phyloP scores from a whole-genome alignment of 2,797 vertebrate genomes.

The Ctenopoma multispine region DNA sequence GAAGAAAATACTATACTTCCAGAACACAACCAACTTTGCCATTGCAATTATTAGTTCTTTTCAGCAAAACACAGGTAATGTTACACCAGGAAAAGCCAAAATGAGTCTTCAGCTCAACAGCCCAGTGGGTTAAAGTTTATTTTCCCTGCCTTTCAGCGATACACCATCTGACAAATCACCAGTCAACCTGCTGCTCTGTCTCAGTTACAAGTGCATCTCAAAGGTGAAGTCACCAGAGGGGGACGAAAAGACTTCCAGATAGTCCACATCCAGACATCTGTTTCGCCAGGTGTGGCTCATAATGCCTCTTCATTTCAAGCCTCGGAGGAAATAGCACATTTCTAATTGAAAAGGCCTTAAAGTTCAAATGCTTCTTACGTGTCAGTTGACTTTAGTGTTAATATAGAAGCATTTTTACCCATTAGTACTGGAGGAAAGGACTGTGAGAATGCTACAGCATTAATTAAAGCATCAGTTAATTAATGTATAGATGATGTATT shows the following conservation, averaged over 20 bases:
- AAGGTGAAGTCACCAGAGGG: conserved; percentile 53
- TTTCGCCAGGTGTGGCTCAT: conserved; percentile 51
- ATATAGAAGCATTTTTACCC: conserved; percentile 20
- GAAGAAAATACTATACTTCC: too few species aligned
- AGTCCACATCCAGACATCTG: conserved; percentile 50
- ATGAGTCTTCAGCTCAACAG: conserved; percentile 8
- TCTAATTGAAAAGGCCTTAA: conserved; percentile 47
- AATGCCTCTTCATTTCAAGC: conserved; percentile 37
- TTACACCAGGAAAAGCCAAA: background rate
- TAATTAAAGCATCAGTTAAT: conserved; percentile 32
- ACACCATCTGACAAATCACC: conserved; percentile 41
- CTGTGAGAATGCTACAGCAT: conserved; percentile 6
- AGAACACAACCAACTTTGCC: too few species aligned
- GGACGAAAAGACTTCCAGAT: conserved; percentile 37
- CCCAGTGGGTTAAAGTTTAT: conserved; percentile 24
- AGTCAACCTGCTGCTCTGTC: conserved; percentile 14
- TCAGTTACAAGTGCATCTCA: conserved; percentile 32
- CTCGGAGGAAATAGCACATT: conserved; percentile 45
- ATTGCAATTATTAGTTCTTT: background rate
- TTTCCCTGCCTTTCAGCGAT: conserved; percentile 9
- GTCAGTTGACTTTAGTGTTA: conserved; percentile 12
- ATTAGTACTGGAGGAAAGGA: conserved; percentile 32
- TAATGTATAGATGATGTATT: conserved; percentile 33
- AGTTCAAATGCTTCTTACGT: conserved; percentile 43
- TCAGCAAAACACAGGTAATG: background rate